Conservation (phyloP, 2,113 vertebrate genomes). For the Eubucco bourcierii region DNA sequence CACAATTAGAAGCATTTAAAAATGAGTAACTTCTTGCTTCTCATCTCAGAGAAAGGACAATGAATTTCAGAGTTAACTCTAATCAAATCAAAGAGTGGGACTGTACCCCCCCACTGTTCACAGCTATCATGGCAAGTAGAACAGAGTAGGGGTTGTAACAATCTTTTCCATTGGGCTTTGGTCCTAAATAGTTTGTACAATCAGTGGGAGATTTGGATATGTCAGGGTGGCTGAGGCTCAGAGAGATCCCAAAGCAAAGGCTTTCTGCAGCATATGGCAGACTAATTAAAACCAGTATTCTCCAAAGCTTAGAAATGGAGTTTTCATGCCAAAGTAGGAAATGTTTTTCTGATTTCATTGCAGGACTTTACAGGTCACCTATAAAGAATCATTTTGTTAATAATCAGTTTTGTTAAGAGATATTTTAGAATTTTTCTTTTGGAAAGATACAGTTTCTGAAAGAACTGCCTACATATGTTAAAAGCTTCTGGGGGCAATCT, state of each 20-base stretch:
- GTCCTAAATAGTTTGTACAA: conserved; percentile 16
- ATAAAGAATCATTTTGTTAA: background rate
- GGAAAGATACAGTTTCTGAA: background rate
- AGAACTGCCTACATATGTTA: background rate
- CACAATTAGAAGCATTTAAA: background rate
- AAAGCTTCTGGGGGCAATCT: background rate
- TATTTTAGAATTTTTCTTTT: background rate
- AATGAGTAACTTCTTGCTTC: rapidly evolving
- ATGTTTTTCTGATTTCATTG: background rate
- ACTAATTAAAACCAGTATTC: conserved; percentile 23
- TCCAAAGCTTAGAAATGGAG: background rate
- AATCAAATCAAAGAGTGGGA: background rate
- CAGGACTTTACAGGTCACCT: background rate
- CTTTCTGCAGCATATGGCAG: background rate
- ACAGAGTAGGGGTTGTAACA: background rate
- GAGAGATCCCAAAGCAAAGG: background rate
- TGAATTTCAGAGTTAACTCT: background rate
- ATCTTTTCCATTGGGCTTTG: background rate
- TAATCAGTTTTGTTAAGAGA: background rate
- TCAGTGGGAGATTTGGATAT: conserved; percentile 13
- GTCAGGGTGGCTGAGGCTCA: background rate
- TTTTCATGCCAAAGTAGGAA: background rate
- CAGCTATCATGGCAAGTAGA: background rate
- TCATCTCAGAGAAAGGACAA: background rate
- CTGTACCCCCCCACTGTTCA: background rate